Base-by-base conservation (phyloP, 2,888 invertebrate species). In the Eubasilissa splendida region DNA sequence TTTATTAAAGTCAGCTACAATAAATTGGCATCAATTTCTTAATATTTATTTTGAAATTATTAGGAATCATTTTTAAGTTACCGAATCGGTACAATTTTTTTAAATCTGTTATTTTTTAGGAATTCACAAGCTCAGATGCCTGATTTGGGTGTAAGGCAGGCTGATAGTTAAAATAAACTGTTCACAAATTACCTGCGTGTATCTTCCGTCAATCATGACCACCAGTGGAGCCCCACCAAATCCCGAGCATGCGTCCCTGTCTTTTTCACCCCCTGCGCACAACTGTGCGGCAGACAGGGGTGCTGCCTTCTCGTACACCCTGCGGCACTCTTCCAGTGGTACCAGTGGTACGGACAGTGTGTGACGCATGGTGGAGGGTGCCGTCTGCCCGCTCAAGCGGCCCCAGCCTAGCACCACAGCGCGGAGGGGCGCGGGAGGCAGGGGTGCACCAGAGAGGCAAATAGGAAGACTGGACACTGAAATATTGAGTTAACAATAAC, bases 221-320 rank as follows among this genome's bases (percentile, higher is more conserved):
- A 95, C 86, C 4, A 96, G 87, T 0, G 96, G 95, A 0, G 95
- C 94, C 4, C 96, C 96, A 3, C 95, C 95, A 85, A 95, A 96
- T 5, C 95, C 95, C 10, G 94, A 93, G 84, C 96, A 96, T 0
- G 95, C 95, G 86, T 95, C 95, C 84, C 92, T 92, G 14, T 93
- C 93, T 84, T 90, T 90, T 84, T 95, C 94, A 0, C 95, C 95
- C 0, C 96, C 96, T 0, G 94, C 95, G 85, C 95, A 95, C 81
- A 95, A 88, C 31, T 95, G 94, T 2, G 92, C 92, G 83, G 89
- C 89, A 52, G 91, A 90, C 68, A 92, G 92, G 82, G 92, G 95
- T 59, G 91, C 92, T 0, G 92, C 93, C 10, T 92, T 91, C 0
- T 94, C 94, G 85, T 94, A 95, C 81, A 95, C 92, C 52, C 91